These are phyloP conservation scores for Pionites leucogaster DNA, from an alignment of 2,113 vertebrate genomes.

Conservation along the genomic window DNA sequence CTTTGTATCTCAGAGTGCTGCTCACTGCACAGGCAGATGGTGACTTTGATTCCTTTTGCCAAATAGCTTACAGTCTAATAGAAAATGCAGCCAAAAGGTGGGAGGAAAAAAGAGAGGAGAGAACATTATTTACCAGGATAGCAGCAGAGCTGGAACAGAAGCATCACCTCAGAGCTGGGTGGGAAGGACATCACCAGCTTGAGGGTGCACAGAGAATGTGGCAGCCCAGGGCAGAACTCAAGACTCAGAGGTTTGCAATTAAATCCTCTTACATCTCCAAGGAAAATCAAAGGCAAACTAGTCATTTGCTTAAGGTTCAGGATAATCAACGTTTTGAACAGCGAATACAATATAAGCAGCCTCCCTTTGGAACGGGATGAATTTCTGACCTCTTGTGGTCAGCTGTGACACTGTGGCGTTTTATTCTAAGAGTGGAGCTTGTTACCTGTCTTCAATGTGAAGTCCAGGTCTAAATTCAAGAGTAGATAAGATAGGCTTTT, in stretches of 20 bases:
- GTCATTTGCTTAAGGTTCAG: neutral
- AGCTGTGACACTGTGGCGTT: neutral
- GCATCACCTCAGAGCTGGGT: neutral
- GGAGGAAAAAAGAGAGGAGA: neutral
- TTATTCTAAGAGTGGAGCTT: neutral
- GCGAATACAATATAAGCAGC: neutral
- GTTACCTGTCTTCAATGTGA: neutral
- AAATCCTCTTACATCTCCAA: neutral
- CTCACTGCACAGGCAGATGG: slow-evolving; percentile 5
- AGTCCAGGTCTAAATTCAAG: neutral
- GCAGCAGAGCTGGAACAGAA: neutral
- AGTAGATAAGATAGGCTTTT: neutral
- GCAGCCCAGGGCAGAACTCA: neutral
- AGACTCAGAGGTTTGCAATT: neutral
- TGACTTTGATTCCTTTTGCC: neutral
- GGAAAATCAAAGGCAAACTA: neutral
- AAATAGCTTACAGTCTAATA: neutral
- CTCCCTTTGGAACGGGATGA: neutral
- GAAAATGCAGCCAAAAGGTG: neutral
- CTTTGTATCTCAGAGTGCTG: neutral
- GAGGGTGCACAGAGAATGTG: neutral
- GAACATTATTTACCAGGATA: neutral
- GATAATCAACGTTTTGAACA: neutral
- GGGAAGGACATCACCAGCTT: neutral
- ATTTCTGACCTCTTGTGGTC: neutral